These are phyloP conservation scores for Pangasius macronema DNA, from an alignment of 2,797 vertebrate species.

Conservation along the genomic window DNA sequence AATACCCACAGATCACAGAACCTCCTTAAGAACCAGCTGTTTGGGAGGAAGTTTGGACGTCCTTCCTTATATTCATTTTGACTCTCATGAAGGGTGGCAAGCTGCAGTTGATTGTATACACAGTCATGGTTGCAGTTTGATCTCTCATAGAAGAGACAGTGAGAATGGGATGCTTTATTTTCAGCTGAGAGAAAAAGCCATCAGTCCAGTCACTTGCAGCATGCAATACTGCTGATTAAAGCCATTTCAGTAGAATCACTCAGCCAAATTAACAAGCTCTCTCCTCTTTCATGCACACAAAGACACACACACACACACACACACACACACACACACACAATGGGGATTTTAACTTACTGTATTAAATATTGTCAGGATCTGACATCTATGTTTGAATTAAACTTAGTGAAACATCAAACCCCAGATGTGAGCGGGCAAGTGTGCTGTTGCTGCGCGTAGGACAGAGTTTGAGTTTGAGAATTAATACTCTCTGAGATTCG, in stretches of 20 bases:
- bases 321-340: slow-evolving; percentile 34
- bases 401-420: background rate
- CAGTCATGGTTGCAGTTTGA: background rate
- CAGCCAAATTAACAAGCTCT: slow-evolving; percentile 61
- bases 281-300: slow-evolving; percentile 21
- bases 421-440: background rate
- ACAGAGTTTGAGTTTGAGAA: background rate
- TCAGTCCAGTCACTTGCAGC: slow-evolving; percentile 57
- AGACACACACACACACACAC: slow-evolving; percentile 31
- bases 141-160: background rate
- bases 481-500: background rate
- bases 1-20: background rate
- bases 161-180: background rate
- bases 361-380: background rate
- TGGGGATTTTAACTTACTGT: background rate
- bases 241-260: slow-evolving; percentile 71
- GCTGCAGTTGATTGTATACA: background rate
- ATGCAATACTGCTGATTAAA: slow-evolving; percentile 69
- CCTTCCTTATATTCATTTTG: background rate
- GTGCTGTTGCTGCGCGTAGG: background rate
- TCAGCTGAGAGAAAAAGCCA: slow-evolving; percentile 57
- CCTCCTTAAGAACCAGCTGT: background rate
- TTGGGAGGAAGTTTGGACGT: background rate
- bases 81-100: background rate
- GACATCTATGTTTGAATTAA: background rate